Evolutionary conservation across 1,140 invertebrate species (phyloP).

Genomic region (Mactra quadrangularis): DNA sequence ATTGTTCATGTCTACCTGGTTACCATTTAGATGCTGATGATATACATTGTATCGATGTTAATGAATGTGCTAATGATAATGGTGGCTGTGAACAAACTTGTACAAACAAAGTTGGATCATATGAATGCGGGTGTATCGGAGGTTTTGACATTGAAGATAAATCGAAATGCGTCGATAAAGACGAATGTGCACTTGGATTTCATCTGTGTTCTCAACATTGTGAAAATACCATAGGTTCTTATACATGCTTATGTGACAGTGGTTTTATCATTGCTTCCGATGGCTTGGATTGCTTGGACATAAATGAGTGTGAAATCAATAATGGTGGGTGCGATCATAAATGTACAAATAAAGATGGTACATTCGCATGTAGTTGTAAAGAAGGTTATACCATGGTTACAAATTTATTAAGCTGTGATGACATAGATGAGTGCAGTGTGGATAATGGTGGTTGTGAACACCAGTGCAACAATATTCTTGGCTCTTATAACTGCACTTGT

Average conservation of each 20-base stretch:
- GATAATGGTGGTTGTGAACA: slow-evolving; percentile 9
- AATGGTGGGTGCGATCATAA: neutral
- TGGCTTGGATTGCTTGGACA: neutral
- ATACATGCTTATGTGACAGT: neutral
- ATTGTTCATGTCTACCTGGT: neutral
- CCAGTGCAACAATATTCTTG: neutral
- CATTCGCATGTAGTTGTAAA: neutral
- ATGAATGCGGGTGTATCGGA: too few species aligned
- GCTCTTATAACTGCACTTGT: too few species aligned
- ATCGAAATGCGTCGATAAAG: neutral
- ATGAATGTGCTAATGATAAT: neutral
- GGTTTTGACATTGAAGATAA: neutral
- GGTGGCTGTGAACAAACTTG: neutral
- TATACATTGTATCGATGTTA: neutral
- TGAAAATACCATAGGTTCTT: neutral
- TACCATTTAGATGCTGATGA: slow-evolving; percentile 60
- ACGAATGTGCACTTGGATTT: neutral
- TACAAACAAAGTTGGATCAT: neutral
- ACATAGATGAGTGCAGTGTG: neutral
- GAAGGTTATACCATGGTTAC: neutral
- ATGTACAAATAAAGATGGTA: neutral
- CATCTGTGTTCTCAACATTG: neutral
- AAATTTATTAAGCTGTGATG: neutral
- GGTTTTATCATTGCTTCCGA: neutral
- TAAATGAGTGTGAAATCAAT: neutral